Percentiles rank a stretch among this genome's conserved stretches.
These are phyloP conservation scores for Lasioglossum vierecki DNA, from an alignment of 2,888 invertebrate genomes.

Conservation along the genomic window DNA sequence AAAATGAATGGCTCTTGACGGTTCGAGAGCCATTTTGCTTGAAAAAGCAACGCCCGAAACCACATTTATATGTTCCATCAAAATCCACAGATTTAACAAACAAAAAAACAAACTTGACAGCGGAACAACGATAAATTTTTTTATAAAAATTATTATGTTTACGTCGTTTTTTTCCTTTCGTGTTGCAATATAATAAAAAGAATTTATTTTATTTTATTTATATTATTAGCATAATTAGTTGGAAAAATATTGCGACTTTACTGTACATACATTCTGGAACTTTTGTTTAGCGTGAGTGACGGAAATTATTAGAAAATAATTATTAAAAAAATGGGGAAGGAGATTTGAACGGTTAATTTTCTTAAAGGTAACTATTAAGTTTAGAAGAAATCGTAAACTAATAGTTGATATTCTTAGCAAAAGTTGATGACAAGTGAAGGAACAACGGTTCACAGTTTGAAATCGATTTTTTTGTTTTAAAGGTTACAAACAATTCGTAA, in stretches of 20 bases:
- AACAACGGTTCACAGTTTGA: not conserved
- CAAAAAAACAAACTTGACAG: not conserved
- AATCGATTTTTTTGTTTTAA: not conserved
- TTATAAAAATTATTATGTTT: too few relatives aligned
- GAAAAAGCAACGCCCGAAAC: not conserved
- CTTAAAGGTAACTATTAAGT: not conserved
- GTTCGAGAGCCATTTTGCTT: not conserved
- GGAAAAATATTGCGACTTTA: too few relatives aligned
- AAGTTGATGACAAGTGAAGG: not conserved
- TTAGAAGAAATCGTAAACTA: not conserved
- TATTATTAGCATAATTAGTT: too few relatives aligned
- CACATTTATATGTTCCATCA: not conserved
- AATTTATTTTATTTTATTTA: too few relatives aligned
- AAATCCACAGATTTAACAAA: not conserved
- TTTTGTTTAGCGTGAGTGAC: not conserved
- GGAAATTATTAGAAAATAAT: not conserved
- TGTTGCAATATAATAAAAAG: too few relatives aligned
- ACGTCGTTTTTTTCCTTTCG: too few relatives aligned
- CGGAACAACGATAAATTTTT: not conserved
- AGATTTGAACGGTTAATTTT: not conserved
- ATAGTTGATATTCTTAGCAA: not conserved
- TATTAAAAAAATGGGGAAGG: not conserved
- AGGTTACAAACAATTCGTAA: not conserved
- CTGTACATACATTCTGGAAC: not conserved
- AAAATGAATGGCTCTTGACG: not conserved